Evolutionary conservation across 1,140 invertebrate species (phyloP), one percentile per base, ranked within the genome.

Genomic region (Orchesella cincta): DNA sequence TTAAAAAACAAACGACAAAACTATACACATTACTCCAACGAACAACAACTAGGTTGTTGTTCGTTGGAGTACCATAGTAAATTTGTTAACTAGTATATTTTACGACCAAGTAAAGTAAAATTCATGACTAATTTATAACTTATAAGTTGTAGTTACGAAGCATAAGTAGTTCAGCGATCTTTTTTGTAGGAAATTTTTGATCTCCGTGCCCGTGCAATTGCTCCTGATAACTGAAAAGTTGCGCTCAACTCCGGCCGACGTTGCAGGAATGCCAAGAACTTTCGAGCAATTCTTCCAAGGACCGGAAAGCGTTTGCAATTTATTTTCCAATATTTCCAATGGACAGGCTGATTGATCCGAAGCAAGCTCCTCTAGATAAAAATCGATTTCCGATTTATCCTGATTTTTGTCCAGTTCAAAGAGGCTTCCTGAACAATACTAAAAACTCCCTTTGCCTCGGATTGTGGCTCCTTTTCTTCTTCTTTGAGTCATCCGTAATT

Each of bases 301-400:
- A 29, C n/a, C n/a, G 73, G 51, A 26, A 73, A 82, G 18, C 51
- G 77, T 20, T n/a, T 33, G 1, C 5, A n/a, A 5, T 79, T 57
- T 1, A 1, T 26, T 75, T 79, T 76, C 82, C 82, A 82, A 81
- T 76, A 83, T 26, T n/a, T 57, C 1, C 0, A 83, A 73, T 51
- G 76, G 77, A 75, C 79, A 54, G 8, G 16, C 34, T 31, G 64
- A 28, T 29, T 57, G 18, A 3, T 5, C 1, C 12, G 26, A 12
- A 28, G 1, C n/a, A 12, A 18, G 26, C 52, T 75, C 74, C 12
- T 35, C 35, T 14, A 76, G 28, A 51, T 70, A 76, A 1, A 33
- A 2, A 26, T 70, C 62, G 1, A 76, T n/a, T 52, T 76, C 75
- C 12, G 14, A 1, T 29, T 75, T 57, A 23, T 64, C 57, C 39